Base-by-base conservation (phyloP, 2,797 vertebrate genomes). In the Melanotaenia trifasciata region DNA sequence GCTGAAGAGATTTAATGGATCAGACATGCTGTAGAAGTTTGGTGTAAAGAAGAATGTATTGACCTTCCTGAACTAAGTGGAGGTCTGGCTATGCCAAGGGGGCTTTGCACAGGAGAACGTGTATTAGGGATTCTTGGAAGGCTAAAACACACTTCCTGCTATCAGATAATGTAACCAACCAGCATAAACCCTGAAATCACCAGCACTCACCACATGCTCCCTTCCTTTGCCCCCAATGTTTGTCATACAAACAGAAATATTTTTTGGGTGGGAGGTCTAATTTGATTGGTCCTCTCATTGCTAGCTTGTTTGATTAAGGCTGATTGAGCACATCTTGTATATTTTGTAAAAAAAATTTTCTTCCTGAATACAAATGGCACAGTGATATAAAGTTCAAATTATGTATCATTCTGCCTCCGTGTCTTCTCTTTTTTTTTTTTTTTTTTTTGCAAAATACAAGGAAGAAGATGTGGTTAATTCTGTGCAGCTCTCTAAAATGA, bases 291-390 rank as follows among this genome's bases (percentile, higher is more conserved):
- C 73, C 47, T 86, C 83, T 91, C 81, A 83, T 83, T 84, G 81
- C 83, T 90, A 86, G 89, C 68, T 87, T 90, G 85, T 92, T 90
- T 89, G 90, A 92, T 85, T 91, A 72, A 81, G 87, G 74, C 79
- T 90, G 78, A 91, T 83, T 89, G 80, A 92, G 88, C 79, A 91
- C 87, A 87, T 89, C 68, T 87, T 95, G 93, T 96, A 94, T 78
- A 95, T 94, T 94, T 93, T 95, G 94, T 95, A 94, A 91, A 94
- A 90, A 22, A 53, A 36, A 28, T 50, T 14, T 72, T 89, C 72
- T 90, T 93, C 89, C 92, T 91, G 83, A 88, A 92, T 93, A 92
- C 84, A 94, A 90, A 85, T 77, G 26, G 91, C 91, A 92, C 85
- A 91, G 92, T 72, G 72, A 91, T 87, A 95, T 94, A 94, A 95